Percentiles rank a stretch among this genome's conserved stretches.
Evolutionary conservation across 2,797 vertebrate genomes (phyloP).

Genomic region (Scolopax bukidnonensis): DNA sequence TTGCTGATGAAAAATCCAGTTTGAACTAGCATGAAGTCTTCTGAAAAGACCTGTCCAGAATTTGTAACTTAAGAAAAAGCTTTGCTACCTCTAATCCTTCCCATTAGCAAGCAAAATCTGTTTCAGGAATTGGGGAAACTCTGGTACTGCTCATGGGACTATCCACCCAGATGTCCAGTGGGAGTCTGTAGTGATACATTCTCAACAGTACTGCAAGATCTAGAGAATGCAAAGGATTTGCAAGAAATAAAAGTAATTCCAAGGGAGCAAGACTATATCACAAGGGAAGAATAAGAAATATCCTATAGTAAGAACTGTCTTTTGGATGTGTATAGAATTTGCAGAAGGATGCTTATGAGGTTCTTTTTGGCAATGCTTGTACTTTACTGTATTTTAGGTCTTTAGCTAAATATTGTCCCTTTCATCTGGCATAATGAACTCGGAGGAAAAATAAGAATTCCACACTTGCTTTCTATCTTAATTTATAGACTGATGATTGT

Average conservation of each 20-base stretch:
- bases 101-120: neutral
- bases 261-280: neutral
- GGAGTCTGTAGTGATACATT: neutral
- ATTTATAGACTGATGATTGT: neutral
- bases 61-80: neutral
- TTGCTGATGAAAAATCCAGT: conserved; percentile 25
- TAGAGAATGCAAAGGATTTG: neutral
- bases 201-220: neutral
- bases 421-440: neutral
- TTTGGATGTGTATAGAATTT: neutral
- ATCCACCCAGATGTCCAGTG: neutral
- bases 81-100: neutral
- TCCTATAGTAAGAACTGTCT: neutral
- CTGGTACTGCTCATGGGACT: neutral
- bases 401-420: neutral
- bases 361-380: neutral
- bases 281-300: neutral
- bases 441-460: neutral
- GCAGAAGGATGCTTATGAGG: neutral
- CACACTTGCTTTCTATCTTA: neutral
- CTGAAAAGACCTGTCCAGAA: neutral
- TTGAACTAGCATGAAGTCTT: neutral
- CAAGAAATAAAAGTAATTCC: neutral
- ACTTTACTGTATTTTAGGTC: neutral
- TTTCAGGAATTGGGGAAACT: neutral